phyloP scores from a whole-genome alignment of 2,797 vertebrate genomes.

The Scleropages formosus region DNA sequence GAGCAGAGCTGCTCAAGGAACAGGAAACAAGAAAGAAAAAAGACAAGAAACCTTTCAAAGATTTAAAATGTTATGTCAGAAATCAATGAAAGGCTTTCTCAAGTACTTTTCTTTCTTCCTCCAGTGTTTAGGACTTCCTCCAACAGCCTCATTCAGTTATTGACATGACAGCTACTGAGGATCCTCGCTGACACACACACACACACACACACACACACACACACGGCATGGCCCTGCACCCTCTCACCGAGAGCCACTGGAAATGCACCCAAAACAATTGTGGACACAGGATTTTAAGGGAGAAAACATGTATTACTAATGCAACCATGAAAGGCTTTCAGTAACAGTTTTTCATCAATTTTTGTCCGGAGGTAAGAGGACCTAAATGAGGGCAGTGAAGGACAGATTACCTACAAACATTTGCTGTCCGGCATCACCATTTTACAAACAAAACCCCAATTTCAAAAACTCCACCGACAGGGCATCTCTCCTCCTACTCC shows the following conservation, averaged over 20 bases:
- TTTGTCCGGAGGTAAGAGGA: slow-evolving; percentile 39
- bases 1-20: slow-evolving; percentile 76
- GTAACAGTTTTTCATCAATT: slow-evolving; percentile 34
- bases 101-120: background rate
- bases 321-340: background rate
- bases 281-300: slow-evolving; percentile 55
- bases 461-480: background rate
- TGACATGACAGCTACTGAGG: slow-evolving; percentile 60
- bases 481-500: background rate
- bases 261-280: slow-evolving; percentile 29
- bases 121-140: slow-evolving; percentile 39
- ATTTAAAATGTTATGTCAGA: slow-evolving; percentile 34
- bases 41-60: slow-evolving; percentile 49
- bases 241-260: slow-evolving; percentile 40
- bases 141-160: slow-evolving; percentile 73
- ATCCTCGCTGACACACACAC: background rate
- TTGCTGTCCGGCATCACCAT: background rate
- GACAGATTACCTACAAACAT: too few species aligned
- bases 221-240: background rate
- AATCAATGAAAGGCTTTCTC: slow-evolving; percentile 38
- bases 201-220: slow-evolving; percentile 18
- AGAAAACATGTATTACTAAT: slow-evolving; percentile 46
- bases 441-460: background rate
- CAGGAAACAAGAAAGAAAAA: slow-evolving; percentile 48
- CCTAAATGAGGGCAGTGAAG: background rate